A percentile compares a stretch with the other conserved stretches of the same genome.
phyloP scores from a whole-genome alignment of 2,797 vertebrate species.

The Holocentrus rufus region DNA sequence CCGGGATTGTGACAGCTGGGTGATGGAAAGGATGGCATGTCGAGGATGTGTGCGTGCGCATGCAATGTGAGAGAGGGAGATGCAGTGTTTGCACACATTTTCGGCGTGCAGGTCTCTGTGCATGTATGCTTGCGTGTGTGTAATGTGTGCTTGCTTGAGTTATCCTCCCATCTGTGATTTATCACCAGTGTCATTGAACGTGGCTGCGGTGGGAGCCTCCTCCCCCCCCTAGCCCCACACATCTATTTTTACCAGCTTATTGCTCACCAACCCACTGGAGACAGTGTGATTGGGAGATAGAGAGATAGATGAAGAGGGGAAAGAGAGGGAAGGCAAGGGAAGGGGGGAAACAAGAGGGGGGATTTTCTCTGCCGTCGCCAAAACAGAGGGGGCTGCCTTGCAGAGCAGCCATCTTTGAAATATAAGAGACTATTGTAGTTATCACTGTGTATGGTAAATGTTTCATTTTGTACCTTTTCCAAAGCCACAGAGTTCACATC shows the following conservation, averaged over 20 bases:
- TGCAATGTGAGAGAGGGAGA: background rate
- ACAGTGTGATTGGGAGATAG: slow-evolving; percentile 61
- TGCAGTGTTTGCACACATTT: slow-evolving; percentile 4
- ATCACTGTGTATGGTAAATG: background rate
- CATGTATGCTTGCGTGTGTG: slow-evolving; percentile 11
- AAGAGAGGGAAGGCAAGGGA: slow-evolving; percentile 18
- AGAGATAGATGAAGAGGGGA: slow-evolving; percentile 46
- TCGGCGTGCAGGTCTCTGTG: background rate
- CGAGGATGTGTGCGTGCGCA: slow-evolving; percentile 11
- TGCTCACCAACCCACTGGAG: slow-evolving; percentile 61
- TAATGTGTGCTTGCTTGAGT: slow-evolving; percentile 42
- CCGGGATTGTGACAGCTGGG: slow-evolving; percentile 6
- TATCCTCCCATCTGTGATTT: slow-evolving; percentile 73
- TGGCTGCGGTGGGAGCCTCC: slow-evolving; percentile 68
- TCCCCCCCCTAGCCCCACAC: slow-evolving; percentile 48
- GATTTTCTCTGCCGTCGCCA: slow-evolving; percentile 35
- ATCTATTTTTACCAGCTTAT: slow-evolving; percentile 77
- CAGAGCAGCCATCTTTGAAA: slow-evolving; percentile 3
- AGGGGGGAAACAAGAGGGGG: slow-evolving; percentile 19
- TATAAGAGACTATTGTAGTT: slow-evolving; percentile 12
- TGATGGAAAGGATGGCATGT: slow-evolving; percentile 22
- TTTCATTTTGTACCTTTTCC: slow-evolving; percentile 14
- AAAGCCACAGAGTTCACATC: background rate
- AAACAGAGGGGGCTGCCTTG: slow-evolving; percentile 7
- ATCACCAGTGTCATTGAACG: slow-evolving; percentile 75